Conservation (phyloP, 2,797 vertebrate genomes). For the Vultur gryphus region DNA sequence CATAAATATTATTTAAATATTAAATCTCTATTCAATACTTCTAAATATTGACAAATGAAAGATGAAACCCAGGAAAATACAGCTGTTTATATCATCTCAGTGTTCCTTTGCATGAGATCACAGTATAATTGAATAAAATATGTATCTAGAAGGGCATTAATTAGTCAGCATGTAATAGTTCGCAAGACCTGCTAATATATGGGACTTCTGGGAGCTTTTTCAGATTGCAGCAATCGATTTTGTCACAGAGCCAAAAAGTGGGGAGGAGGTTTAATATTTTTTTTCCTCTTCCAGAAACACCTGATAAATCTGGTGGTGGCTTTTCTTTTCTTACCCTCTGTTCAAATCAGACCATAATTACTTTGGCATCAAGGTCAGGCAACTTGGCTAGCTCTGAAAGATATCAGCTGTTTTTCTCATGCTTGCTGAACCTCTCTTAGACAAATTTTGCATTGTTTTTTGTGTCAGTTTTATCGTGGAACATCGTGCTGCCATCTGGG, state of each 20-base stretch:
- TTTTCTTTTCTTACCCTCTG: slow-evolving; percentile 52
- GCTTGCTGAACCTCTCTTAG: slow-evolving; percentile 77
- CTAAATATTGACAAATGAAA: background rate
- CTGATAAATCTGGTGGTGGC: slow-evolving; percentile 64
- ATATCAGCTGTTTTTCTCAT: slow-evolving; percentile 78
- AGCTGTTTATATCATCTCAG: slow-evolving; percentile 10
- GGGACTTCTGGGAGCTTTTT: slow-evolving; percentile 57
- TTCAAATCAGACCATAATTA: slow-evolving; percentile 75
- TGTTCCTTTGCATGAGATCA: slow-evolving; percentile 50
- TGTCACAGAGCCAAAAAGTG: slow-evolving; percentile 49
- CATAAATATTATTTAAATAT: background rate
- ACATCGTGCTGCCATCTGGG: slow-evolving; percentile 80
- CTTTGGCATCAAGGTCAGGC: slow-evolving; percentile 69
- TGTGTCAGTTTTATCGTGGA: slow-evolving; percentile 77
- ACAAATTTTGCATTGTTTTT: slow-evolving; percentile 82
- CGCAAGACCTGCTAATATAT: slow-evolving; percentile 16
- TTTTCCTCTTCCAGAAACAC: slow-evolving; percentile 57
- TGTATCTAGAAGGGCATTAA: slow-evolving; percentile 58
- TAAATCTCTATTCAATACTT: background rate
- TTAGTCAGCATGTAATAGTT: slow-evolving; percentile 56
- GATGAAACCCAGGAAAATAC: background rate
- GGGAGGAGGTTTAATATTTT: background rate
- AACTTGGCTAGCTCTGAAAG: slow-evolving; percentile 76
- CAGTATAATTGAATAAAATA: slow-evolving; percentile 64
- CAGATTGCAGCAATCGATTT: slow-evolving; percentile 50